Evolutionary conservation across 92 coral and sea anemone species (phyloP), one percentile per base, ranked within the genome.

Genomic region (Desmophyllum pertusum): DNA sequence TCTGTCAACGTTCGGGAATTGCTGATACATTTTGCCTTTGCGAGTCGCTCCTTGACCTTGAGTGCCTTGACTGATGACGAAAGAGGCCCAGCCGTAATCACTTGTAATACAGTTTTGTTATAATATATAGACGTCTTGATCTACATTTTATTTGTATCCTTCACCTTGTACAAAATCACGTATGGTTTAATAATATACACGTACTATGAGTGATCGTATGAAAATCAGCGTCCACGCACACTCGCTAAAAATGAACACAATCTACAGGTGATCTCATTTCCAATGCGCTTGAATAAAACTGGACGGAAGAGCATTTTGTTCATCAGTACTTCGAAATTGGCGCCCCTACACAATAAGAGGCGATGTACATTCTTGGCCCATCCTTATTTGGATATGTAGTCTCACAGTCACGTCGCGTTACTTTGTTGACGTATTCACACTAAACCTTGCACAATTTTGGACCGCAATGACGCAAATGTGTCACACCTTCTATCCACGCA

Each of bases 401-500:
- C 63, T 42, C 37, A 21, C 33, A 31, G 41, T 65, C 46, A 78
- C 52, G 55, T 80, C 76, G 76, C 68, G 76, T 80, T 66, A 74
- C 78, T 18, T 74, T 80, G 50, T 80, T 48, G 76, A 80, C 65
- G 84, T 80, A 57, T 46, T 17, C 50, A 36, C 59, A 36, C 15
- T 36, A 57, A 37, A 27, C 38, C n/a, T 29, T 23, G 57, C 53
- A 31, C 64, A 51, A 30, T 18, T 21, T 62, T 15, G 19, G 50
- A 66, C 75, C 84, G 84, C 84, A 80, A 36, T 42, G 67, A 69
- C 76, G 84, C 69, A 41, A 68, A 36, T 67, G 67, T 52, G 84
- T 80, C 84, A 80, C 84, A 73, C 84, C 76, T 68, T 80, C n/a
- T n/a, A n/a, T n/a, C 84, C 75, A 80, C 39, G 48, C 62, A 15